These are phyloP conservation scores for Drosophila melanosoma DNA, from an alignment of 2,888 invertebrate species.

Conservation along the genomic window DNA sequence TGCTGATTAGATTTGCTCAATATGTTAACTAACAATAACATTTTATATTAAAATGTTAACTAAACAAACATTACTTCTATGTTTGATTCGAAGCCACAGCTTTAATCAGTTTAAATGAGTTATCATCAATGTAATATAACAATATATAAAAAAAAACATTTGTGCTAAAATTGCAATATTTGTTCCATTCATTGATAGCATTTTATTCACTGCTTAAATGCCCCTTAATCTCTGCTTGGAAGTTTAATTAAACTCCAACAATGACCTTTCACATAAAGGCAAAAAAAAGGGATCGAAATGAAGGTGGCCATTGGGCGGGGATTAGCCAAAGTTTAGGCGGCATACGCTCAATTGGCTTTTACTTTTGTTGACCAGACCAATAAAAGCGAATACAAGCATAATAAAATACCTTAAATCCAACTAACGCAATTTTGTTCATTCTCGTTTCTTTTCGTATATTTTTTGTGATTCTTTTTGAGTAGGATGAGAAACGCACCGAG, in stretches of 20 bases:
- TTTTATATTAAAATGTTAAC: not conserved
- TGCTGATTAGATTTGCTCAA: not conserved
- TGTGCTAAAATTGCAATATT: not conserved
- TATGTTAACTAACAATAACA: not conserved
- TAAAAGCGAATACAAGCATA: slow-evolving; percentile 44
- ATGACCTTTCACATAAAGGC: slow-evolving; percentile 41
- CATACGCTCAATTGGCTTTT: slow-evolving; percentile 67
- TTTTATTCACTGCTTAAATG: slow-evolving; percentile 62
- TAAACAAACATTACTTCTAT: not conserved
- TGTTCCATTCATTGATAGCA: slow-evolving; percentile 15
- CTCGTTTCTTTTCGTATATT: slow-evolving; percentile 4
- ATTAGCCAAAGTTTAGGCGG: slow-evolving; percentile 59
- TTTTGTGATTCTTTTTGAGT: slow-evolving; percentile 43
- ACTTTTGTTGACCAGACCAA: slow-evolving; percentile 42
- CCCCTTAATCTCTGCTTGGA: slow-evolving; percentile 62
- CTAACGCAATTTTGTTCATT: slow-evolving; percentile 45
- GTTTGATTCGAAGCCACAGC: not conserved
- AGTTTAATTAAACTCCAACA: slow-evolving; percentile 74
- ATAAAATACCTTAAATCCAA: slow-evolving; percentile 50
- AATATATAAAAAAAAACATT: not conserved
- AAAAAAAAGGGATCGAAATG: slow-evolving; percentile 57
- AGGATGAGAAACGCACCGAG: slow-evolving; percentile 91
- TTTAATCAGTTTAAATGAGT: not conserved
- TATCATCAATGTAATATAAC: not conserved
- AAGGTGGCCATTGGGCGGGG: slow-evolving; percentile 56